Base-by-base conservation (phyloP, 2,888 invertebrate genomes). In the Cephus rjabovi region DNA sequence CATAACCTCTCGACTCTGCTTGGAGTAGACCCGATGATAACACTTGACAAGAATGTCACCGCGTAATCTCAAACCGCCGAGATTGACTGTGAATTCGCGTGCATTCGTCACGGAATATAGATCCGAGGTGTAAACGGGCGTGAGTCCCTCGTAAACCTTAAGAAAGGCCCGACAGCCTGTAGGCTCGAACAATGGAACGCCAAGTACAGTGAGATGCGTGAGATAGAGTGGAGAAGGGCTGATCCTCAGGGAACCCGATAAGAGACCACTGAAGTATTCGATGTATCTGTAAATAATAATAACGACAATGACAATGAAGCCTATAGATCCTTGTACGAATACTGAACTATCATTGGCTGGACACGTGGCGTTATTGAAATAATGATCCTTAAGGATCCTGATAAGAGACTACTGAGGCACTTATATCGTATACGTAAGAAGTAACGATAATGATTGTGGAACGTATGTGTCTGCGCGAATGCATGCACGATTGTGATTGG, bases 31-130 rank as follows among this genome's bases (percentile, higher is more conserved):
- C 88, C 96, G 94, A 87, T 97, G 95, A 93, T 97, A 98, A 91
- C 98, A 98, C 91, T 98, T 97, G 87, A 98, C 95, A 81, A 98
- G 93, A 84, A 98, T 96, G 92, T 98, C 98, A 23, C 98, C 98
- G 76, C 97, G 94, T 30, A 98, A 93, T 91, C 89, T 94, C 91
- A 95, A 95, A 87, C 92, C 95, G 85, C 93, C 96, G 82, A 95
- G 93, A 85, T 94, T 94, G 81, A 95, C 95, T 80, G 95, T 95
- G 87, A 96, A 95, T 88, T 95, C 95, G 75, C 94, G 92, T 89
- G 93, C 95, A 81, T 95, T 94, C 73, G 91, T 91, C 75, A 91
- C 91, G 34, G 91, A 91, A 77, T 91, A 91, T 12, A 91, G 87
- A 84, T 91, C 97, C 82, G 98, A 97, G 0, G 97, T 97, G 91